Base-by-base conservation (phyloP, 2,888 invertebrate genomes). In the Drosophila barbarae region DNA sequence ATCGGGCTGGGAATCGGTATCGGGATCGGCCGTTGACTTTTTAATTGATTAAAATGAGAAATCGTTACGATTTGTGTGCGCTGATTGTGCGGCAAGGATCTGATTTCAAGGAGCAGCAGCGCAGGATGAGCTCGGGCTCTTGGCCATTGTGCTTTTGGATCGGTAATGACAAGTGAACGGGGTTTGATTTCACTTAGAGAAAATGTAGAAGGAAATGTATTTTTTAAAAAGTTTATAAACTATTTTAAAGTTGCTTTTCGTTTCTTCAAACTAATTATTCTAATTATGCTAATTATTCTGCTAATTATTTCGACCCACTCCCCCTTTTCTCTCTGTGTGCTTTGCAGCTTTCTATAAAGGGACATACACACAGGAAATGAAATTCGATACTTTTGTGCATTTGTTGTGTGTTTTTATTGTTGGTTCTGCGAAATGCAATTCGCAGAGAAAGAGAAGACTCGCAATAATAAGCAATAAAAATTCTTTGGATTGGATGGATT, bases 41-140 rank as follows among this genome's bases (percentile, higher is more conserved):
- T 87, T 87, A 87, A 87, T 87, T 87, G 87, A 87, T 87, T 87
- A 87, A 87, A 87, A 87, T 87, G 86, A 87, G 86, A 86, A 87
- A 87, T 87, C 87, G 87, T 87, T 87, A 83, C 87, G 87, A 87
- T 87, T 83, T 79, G 76, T 81, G 84, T 80, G 80, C 80, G 76
- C 70, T 80, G 87, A 87, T 87, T 86, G 80, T 73, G 84, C 74
- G 74, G 65, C 52, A 60, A 83, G 86, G 87, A 87, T 87, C 86
- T 87, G 87, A 87, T 87, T 87, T 86, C 87, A 86, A 73, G 76
- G 71, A 74, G 52, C 71, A 41, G 23, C 49, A 30, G 32, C 21
- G 32, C 21, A 52, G 59, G 50, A 58, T 59, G 56, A 57, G 57
- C 52, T 18, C 32, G 32, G 26, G 26, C 26, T 26, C 26, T 9